Percentiles rank a stretch among this genome's conserved stretches.
These are phyloP conservation scores for Phylloscopus whistleri DNA, from an alignment of 2,113 vertebrate genomes.

Conservation along the genomic window DNA sequence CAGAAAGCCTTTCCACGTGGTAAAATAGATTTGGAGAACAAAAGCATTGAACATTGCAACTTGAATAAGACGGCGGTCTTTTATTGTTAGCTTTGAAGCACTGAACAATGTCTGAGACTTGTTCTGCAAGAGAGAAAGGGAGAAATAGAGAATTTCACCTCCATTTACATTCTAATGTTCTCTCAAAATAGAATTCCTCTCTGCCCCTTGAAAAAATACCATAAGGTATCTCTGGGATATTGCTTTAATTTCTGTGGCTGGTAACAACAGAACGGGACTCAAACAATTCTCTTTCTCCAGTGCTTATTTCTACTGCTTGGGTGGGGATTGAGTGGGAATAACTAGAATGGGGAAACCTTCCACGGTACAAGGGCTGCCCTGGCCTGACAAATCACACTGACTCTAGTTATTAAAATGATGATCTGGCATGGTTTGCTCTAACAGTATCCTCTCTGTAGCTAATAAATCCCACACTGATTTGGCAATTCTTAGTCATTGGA, in stretches of 20 bases:
- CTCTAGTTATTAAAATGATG: slow-evolving; percentile 35
- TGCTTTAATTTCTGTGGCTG: slow-evolving; percentile 41
- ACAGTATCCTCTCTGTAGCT: neutral
- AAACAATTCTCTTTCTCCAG: neutral
- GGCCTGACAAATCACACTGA: neutral
- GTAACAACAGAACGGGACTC: neutral
- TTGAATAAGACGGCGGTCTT: slow-evolving; percentile 41
- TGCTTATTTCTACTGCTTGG: neutral
- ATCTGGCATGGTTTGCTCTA: neutral
- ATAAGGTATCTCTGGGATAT: slow-evolving; percentile 15
- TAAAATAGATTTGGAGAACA: slow-evolving; percentile 63
- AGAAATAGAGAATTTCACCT: slow-evolving; percentile 33
- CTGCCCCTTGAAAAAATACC: neutral
- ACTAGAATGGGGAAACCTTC: neutral
- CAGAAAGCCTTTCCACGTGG: slow-evolving; percentile 37
- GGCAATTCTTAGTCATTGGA: neutral
- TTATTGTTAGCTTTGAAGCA: slow-evolving; percentile 48
- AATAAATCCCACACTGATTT: neutral
- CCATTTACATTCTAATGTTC: slow-evolving; percentile 65
- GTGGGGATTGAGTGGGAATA: neutral
- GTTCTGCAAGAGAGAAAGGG: slow-evolving; percentile 30
- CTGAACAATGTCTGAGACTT: slow-evolving; percentile 28
- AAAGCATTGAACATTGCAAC: slow-evolving; percentile 24
- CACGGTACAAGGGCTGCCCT: neutral
- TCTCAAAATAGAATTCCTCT: slow-evolving; percentile 52